These are phyloP conservation scores for Octodon degus DNA, from an alignment of 2,113 vertebrate genomes.

Conservation along the genomic window DNA sequence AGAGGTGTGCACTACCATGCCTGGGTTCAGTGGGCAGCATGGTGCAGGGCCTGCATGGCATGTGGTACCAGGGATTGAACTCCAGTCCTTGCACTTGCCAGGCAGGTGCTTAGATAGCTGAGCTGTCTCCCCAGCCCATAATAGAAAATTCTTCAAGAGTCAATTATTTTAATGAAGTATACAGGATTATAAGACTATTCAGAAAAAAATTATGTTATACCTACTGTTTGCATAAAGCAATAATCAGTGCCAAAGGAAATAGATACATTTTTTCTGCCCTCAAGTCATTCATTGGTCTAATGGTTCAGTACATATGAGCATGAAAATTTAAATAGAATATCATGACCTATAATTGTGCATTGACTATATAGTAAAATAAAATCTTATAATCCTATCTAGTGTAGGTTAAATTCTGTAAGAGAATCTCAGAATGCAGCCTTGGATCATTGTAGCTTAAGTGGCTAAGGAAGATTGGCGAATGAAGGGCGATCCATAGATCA, in stretches of 20 bases:
- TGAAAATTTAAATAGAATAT: background rate
- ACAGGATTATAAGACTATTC: conserved; percentile 12
- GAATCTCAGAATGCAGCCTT: background rate
- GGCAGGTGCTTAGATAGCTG: too few species aligned
- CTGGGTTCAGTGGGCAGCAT: too few species aligned
- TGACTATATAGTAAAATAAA: background rate
- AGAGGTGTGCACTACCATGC: too few species aligned
- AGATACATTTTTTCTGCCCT: background rate
- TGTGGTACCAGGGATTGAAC: too few species aligned
- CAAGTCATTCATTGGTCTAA: background rate
- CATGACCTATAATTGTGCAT: background rate
- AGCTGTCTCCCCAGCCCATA: background rate
- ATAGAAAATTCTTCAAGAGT: conserved; percentile 1
- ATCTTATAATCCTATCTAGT: background rate
- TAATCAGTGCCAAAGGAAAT: background rate
- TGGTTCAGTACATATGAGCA: background rate
- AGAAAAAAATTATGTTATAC: background rate
- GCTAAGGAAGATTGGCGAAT: background rate
- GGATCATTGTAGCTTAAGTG: background rate
- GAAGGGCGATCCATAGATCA: background rate
- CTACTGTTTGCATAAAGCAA: background rate
- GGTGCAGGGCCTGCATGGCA: too few species aligned
- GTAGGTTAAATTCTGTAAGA: background rate
- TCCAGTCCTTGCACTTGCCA: too few species aligned
- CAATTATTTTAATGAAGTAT: conserved; percentile 14